phyloP scores from a whole-genome alignment of 2,113 vertebrate genomes.

The Lophotis ruficrista region DNA sequence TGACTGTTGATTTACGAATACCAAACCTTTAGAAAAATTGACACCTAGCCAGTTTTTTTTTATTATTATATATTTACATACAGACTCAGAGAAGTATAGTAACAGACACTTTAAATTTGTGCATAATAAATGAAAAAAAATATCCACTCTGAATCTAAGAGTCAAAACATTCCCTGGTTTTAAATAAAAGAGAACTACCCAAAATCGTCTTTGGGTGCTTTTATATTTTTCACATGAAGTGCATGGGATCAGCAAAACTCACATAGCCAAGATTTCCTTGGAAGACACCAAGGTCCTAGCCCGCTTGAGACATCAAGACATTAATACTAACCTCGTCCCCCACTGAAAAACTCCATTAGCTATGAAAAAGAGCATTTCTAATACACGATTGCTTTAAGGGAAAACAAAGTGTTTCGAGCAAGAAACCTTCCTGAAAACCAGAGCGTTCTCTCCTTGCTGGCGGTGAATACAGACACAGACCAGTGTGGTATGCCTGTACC shows the following conservation, averaged over 20 bases:
- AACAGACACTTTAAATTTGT: background rate
- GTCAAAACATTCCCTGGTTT: constrained; percentile 41
- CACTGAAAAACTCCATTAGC: background rate
- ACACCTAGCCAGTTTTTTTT: constrained; percentile 21
- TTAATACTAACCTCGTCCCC: background rate
- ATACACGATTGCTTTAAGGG: background rate
- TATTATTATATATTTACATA: background rate
- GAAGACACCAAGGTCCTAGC: background rate
- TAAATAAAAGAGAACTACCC: constrained; percentile 47
- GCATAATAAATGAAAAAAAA: background rate
- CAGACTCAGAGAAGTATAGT: background rate
- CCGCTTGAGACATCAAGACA: constrained; percentile 30
- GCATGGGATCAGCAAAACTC: background rate
- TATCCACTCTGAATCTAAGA: constrained; percentile 19
- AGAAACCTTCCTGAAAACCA: background rate
- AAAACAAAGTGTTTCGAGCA: background rate
- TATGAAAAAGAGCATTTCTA: too few relatives aligned
- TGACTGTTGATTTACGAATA: background rate
- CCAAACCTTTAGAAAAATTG: background rate
- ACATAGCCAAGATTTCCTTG: background rate
- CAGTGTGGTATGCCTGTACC: fast-evolving
- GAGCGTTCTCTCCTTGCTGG: background rate
- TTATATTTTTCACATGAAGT: constrained; percentile 39
- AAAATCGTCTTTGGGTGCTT: constrained; percentile 52
- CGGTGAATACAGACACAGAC: background rate